A percentile compares a stretch with the other conserved stretches of the same genome.
Evolutionary conservation across 2,797 vertebrate species (phyloP).

Genomic region (Lacerta bilineata): DNA sequence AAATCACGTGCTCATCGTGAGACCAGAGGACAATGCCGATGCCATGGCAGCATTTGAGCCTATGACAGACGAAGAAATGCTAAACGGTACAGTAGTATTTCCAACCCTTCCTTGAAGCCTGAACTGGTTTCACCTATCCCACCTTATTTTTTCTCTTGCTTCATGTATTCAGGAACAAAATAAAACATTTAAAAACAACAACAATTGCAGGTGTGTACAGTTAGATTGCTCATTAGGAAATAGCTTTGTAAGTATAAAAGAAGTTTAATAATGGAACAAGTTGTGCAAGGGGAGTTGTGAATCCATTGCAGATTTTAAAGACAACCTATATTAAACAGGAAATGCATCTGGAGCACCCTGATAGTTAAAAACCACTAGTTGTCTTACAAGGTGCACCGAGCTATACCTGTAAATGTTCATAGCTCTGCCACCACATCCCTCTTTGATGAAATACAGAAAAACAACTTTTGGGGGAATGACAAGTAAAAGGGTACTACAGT

Average conservation of each 20-base stretch:
- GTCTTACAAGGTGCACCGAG: not conserved
- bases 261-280: not conserved
- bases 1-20: constrained; percentile 65
- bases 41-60: constrained; percentile 57
- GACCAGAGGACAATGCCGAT: constrained; percentile 18
- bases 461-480: too few relatives aligned
- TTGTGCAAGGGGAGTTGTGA: too few relatives aligned
- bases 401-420: not conserved
- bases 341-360: not conserved
- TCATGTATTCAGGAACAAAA: not conserved
- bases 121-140: not conserved
- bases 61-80: constrained; percentile 63
- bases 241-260: not conserved
- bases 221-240: not conserved
- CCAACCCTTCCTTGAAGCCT: not conserved
- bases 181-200: not conserved
- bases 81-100: constrained; percentile 51
- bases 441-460: not conserved
- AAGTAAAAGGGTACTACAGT: too few relatives aligned
- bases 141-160: not conserved
- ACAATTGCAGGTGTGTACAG: too few relatives aligned
- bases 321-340: not conserved
- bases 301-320: not conserved
- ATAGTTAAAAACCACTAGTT: not conserved
- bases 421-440: not conserved